phyloP scores from a whole-genome alignment of 2,888 invertebrate genomes.

The Cheilosia scutellata region DNA sequence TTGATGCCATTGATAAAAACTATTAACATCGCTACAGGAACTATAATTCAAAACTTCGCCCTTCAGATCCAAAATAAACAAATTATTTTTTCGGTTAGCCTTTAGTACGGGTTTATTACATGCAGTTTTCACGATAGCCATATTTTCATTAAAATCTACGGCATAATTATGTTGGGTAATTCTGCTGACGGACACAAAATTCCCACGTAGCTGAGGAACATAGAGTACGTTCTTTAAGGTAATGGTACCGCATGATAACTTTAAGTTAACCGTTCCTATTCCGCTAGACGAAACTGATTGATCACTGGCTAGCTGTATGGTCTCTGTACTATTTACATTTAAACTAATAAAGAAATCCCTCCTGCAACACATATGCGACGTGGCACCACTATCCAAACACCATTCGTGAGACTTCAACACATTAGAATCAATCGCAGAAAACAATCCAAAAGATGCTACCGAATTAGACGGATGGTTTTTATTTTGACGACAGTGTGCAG shows the following conservation, averaged over 20 bases:
- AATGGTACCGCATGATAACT: not conserved
- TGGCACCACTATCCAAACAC: not conserved
- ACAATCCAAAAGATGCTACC: not conserved
- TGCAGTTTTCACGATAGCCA: slow-evolving; percentile 1
- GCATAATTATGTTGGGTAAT: slow-evolving; percentile 11
- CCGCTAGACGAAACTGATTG: slow-evolving; percentile 20
- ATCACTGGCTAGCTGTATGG: slow-evolving; percentile 9
- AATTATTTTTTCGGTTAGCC: slow-evolving; percentile 3
- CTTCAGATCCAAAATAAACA: not conserved
- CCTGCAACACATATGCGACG: slow-evolving; percentile 7
- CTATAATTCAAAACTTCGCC: not conserved
- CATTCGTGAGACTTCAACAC: too few species aligned
- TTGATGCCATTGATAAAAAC: not conserved
- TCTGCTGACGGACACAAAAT: slow-evolving; percentile 30
- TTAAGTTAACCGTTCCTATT: slow-evolving; percentile 9
- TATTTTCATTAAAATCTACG: slow-evolving; percentile 14
- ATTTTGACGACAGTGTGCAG: not conserved
- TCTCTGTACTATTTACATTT: not conserved
- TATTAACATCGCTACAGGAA: not conserved
- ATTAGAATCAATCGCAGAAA: not conserved
- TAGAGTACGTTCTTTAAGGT: slow-evolving; percentile 11
- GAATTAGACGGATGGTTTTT: not conserved
- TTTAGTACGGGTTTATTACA: slow-evolving; percentile 2
- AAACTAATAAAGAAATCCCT: not conserved
- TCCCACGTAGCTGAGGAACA: slow-evolving; percentile 10